Base-by-base conservation (phyloP, 2,113 vertebrate genomes). In the Engystomops pustulosus region DNA sequence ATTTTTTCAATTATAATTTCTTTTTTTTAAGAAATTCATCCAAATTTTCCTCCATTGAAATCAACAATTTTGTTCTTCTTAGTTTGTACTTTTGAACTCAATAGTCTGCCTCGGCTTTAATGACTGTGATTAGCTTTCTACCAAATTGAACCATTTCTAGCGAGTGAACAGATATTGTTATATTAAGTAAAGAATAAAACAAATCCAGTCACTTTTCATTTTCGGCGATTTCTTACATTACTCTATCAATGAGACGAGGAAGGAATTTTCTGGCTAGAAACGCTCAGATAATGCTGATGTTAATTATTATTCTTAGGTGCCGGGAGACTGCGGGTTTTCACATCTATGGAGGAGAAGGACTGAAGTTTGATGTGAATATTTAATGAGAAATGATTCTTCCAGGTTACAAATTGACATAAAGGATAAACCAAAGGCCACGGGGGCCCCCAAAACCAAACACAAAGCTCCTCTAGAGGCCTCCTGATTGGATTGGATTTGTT, bases 361-460 rank as follows among this genome's bases (percentile, higher is more conserved):
- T 70, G 75, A 85, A 45, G 49, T 76, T 32, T 79, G 62, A 60
- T 85, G 70, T 85, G 41, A 78, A 85, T 85, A 79, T 79, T 69
- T 70, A 58, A 79, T 85, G 30, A 70, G 34, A 79, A 69, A 79
- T 70, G 47, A 85, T 69, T 70, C 36, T 45, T 79, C 10, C 36
- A 70, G 34, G 60, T 58, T 45, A 30, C n/a, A 69, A 32, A 70
- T 65, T 70, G 75, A 79, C 65, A 60, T 32, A 36, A 58, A 25
- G 74, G 47, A 79, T 47, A 10, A 70, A 38, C 11, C 65, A 70
- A 62, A 70, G 74, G 49, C 30, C 83, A 70, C 3, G 23, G 62
- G 75, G 36, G 23, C 55, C 34, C 75, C n/a, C 36, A 55, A 58
- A 67, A 70, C 38, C 34, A 69, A 85, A 32, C 34, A 20, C 15